Base-by-base conservation (phyloP, 2,113 vertebrate species). In the Callithrix jacchus region DNA sequence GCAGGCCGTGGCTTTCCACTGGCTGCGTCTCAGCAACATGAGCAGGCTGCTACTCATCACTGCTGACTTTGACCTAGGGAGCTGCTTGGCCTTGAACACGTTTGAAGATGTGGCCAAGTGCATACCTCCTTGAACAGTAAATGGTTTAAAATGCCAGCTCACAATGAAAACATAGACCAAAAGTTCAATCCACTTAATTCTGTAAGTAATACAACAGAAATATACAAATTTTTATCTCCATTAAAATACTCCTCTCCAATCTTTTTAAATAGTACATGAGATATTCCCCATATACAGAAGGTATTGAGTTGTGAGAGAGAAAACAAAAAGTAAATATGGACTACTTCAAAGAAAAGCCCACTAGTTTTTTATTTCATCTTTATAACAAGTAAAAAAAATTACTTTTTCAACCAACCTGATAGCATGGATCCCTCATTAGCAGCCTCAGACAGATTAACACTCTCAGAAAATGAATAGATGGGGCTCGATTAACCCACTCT, bases 401-500 rank as follows among this genome's bases (percentile, higher is more conserved):
- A 66, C 96, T 92, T 95, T 70, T 87, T 5, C 95, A 96, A 97
- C 98, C 82, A 97, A 99, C 99, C 99, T 99, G 99, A 97, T 99
- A 99, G 94, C 97, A 98, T 7, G 98, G 98, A 96, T 99, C 99
- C 97, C 99, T 99, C 97, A 99, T 98, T 87, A 99, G 95, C 76
- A 99, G 97, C 85, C 99, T 98, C 40, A 99, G 96, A 89, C 99
- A 99, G 92, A 99, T 99, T 96, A 99, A 98, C 92, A 99, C 98
- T 98, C 98, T 98, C 47, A 99, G 98, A 96, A 99, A 98, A 90
- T 99, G 98, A 77, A 99, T 98, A 17, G 99, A 98, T 0, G 96
- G 95, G 40, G 99, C 99, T 77, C 97, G 97, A 54, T 98, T 97
- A 95, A 99, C 97, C 99, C 99, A 99, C 68, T 99, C 99, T 76